Percentiles rank a stretch among this genome's conserved stretches.
Conservation (phyloP, 1,140 invertebrate species). For the Penaeus indicus region DNA sequence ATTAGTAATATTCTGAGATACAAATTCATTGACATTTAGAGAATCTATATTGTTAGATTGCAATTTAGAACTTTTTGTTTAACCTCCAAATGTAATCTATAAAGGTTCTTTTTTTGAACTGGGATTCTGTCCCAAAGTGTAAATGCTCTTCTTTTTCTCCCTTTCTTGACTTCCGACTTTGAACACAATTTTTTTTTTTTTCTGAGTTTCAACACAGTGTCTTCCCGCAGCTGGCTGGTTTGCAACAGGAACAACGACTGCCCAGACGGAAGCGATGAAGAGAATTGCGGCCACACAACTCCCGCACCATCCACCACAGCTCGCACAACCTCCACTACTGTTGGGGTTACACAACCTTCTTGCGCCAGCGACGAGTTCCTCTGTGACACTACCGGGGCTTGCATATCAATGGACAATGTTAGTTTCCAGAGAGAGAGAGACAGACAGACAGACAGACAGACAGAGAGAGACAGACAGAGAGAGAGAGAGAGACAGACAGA, state of each 20-base stretch:
- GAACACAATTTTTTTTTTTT: neutral
- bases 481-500: too few relatives aligned
- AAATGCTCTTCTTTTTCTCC: neutral
- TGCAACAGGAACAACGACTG: conserved; percentile 61
- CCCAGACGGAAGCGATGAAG: conserved; percentile 62
- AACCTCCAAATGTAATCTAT: too few relatives aligned
- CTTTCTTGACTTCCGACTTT: neutral
- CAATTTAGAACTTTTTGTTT: too few relatives aligned
- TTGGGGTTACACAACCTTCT: neutral
- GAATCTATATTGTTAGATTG: too few relatives aligned
- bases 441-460: neutral
- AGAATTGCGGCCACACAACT: conserved; percentile 29
- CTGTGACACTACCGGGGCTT: conserved; percentile 59
- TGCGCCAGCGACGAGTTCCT: conserved; percentile 49
- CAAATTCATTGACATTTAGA: neutral
- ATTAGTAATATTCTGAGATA: neutral
- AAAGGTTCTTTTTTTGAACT: too few relatives aligned
- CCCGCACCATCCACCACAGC: conserved; percentile 2
- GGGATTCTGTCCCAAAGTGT: too few relatives aligned
- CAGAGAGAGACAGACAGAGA: neutral
- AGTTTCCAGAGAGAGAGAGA: neutral
- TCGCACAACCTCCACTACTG: neutral
- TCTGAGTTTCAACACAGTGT: neutral
- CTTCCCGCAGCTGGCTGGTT: conserved; percentile 50
- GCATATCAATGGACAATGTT: conserved; percentile 51